Conservation (phyloP, 2,888 invertebrate species). For the Hanleya hanleyi region DNA sequence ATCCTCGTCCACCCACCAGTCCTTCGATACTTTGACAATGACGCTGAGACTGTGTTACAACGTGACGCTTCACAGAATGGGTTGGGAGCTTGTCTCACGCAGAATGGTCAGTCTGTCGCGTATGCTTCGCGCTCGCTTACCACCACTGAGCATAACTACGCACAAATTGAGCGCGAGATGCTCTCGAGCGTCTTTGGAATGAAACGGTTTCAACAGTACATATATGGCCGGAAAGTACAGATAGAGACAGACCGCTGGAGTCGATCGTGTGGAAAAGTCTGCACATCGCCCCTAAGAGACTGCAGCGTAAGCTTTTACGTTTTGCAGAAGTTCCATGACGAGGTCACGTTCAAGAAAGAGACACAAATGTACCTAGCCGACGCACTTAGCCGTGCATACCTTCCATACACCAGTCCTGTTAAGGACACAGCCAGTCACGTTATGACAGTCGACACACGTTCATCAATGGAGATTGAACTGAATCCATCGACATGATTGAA, state of each 20-base stretch:
- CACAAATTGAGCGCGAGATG: too few relatives aligned
- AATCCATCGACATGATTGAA: not conserved
- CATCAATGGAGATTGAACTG: not conserved
- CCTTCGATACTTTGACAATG: slow-evolving; percentile 28
- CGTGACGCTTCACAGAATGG: slow-evolving; percentile 28
- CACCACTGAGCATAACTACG: slow-evolving; percentile 17
- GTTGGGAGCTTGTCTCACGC: slow-evolving; percentile 20
- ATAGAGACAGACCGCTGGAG: slow-evolving; percentile 27
- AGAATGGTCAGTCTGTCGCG: not conserved
- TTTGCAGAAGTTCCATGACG: slow-evolving; percentile 23
- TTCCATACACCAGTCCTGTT: not conserved
- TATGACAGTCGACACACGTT: not conserved
- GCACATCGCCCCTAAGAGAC: slow-evolving; percentile 9
- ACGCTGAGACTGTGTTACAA: slow-evolving; percentile 14
- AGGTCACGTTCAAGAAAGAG: slow-evolving; percentile 23
- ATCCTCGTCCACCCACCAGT: slow-evolving; percentile 24
- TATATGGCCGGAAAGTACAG: slow-evolving; percentile 14
- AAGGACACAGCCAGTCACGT: not conserved
- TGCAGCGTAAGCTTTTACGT: slow-evolving; percentile 18
- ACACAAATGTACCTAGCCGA: slow-evolving; percentile 28
- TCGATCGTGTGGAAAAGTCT: slow-evolving; percentile 18
- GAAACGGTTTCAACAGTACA: slow-evolving; percentile 14
- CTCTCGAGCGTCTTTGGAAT: not conserved
- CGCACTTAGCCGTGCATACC: slow-evolving; percentile 13
- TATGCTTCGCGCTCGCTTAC: slow-evolving; percentile 4